phyloP scores from a whole-genome alignment of 2,888 invertebrate genomes.

The Syritta pipiens region DNA sequence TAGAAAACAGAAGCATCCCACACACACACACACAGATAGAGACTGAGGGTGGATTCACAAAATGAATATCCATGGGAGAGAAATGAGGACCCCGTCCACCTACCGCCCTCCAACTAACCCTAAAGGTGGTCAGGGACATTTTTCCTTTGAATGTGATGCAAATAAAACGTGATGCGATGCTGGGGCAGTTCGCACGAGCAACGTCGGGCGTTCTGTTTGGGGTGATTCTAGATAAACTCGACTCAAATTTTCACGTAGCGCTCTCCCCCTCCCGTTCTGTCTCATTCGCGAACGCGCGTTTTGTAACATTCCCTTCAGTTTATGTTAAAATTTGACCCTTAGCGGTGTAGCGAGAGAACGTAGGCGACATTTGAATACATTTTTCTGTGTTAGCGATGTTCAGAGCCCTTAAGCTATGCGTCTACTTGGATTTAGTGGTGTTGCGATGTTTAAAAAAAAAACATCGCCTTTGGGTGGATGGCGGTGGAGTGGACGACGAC shows the following conservation, averaged over 20 bases:
- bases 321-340: constrained; percentile 48
- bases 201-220: background rate
- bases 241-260: constrained; percentile 36
- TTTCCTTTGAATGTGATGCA: constrained; percentile 53
- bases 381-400: background rate
- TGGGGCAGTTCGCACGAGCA: background rate
- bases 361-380: constrained; percentile 48
- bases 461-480: background rate
- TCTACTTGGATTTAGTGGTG: constrained; percentile 38
- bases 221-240: constrained; percentile 35
- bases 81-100: background rate
- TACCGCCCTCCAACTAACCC: constrained; percentile 22
- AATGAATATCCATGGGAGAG: constrained; percentile 48
- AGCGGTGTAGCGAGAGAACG: constrained; percentile 30
- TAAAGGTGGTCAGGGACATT: constrained; percentile 66
- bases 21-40: background rate
- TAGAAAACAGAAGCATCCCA: constrained; percentile 19
- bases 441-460: constrained; percentile 17
- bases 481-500: background rate
- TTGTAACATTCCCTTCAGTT: background rate
- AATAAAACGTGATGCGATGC: constrained; percentile 53
- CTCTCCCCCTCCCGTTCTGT: background rate
- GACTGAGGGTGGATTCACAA: background rate
- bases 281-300: background rate
- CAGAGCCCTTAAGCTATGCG: constrained; percentile 39